Base-by-base conservation (phyloP, 2,113 vertebrate genomes). In the Coreoperca whiteheadi region DNA sequence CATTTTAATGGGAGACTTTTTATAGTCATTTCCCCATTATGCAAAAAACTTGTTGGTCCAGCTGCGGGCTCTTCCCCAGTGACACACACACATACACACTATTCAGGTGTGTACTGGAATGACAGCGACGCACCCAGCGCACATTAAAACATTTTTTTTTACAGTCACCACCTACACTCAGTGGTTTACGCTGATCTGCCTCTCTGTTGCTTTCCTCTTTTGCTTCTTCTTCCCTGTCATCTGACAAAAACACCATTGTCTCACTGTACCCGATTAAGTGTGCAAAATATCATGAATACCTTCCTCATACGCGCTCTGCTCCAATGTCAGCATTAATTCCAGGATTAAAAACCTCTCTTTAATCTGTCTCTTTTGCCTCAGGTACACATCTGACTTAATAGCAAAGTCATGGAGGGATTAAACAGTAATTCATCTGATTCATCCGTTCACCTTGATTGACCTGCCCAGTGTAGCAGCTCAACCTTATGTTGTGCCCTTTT, bases 31-130 rank as follows among this genome's bases (percentile, higher is more conserved):
- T 89, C 59, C 74, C 41, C 67, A 75, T 90, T 79, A 84, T 89
- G 78, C 54, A 70, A 78, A 74, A 43, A 92, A 92, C 92, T 59
- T 14, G 92, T 93, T 87, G 1, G 68, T 87, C 89, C 8, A 54
- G 83, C 77, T 90, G 75, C 16, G 0, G n/a, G 43, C 81, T 78
- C 57, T 72, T 84, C 54, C n/a, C 25, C 57, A 18, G 6, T 37
- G 30, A 53, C 67, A 76, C 84, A 70, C 84, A 70, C 30, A 54
- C 16, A 1, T 0, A 54, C 51, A 65, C 71, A 21, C 46, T 15
- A 18, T 75, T 81, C 82, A 91, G 87, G 89, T 87, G 83, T 85
- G 85, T 82, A 64, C 82, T 8, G 39, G 80, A 85, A 77, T 87
- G 69, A 82, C 56, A 76, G 48, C n/a, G 88, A 89, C 87, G 66